These are phyloP conservation scores for Apodemus agrarius DNA, from an alignment of 2,797 vertebrate genomes.

Conservation along the genomic window DNA sequence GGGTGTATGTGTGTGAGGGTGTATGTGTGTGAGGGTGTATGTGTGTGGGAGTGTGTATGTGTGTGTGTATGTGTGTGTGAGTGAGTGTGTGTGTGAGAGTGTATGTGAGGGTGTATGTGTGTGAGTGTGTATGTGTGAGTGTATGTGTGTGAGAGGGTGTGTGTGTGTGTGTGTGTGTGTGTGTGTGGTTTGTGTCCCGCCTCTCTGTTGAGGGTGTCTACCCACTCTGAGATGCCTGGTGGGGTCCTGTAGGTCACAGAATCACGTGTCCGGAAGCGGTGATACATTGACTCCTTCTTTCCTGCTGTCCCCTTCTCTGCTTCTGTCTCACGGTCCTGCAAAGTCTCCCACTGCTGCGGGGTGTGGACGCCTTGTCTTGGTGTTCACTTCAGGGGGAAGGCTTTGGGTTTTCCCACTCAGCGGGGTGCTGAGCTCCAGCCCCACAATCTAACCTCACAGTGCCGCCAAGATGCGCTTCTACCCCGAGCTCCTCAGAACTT, in stretches of 20 bases:
- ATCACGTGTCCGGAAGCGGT: neutral
- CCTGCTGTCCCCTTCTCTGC: neutral
- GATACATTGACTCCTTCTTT: neutral
- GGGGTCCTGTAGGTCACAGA: neutral
- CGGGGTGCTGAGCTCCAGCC: neutral
- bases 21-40: too few relatives aligned
- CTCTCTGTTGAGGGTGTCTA: neutral
- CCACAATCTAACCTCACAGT: neutral
- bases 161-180: too few relatives aligned
- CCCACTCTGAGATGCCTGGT: neutral
- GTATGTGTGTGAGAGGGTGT: too few relatives aligned
- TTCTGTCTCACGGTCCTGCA: neutral
- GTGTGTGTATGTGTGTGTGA: too few relatives aligned
- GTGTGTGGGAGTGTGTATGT: too few relatives aligned
- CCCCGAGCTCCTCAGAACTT: neutral
- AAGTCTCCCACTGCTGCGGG: too few relatives aligned
- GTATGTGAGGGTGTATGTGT: too few relatives aligned
- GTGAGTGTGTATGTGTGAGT: too few relatives aligned
- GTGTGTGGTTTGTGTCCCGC: neutral
- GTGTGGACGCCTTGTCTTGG: neutral
- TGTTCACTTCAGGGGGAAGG: neutral
- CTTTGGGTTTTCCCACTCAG: neutral
- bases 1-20: too few relatives aligned
- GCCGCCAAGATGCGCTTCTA: neutral
- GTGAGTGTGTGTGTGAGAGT: too few relatives aligned